Evolutionary conservation across 2,113 vertebrate species (phyloP).

Genomic region (Hirundichthys speculiger): DNA sequence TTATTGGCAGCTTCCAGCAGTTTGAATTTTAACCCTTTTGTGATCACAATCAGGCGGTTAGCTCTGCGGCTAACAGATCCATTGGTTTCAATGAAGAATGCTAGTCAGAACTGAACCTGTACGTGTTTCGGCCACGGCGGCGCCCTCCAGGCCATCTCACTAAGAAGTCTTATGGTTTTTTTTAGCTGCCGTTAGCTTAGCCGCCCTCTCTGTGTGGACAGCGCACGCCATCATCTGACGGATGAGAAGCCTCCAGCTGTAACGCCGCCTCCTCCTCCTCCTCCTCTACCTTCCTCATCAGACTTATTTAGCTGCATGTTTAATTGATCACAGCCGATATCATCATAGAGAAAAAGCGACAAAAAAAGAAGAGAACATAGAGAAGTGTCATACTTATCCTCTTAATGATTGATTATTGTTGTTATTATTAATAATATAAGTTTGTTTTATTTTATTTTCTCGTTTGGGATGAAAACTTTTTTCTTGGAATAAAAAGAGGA

Average conservation of each 20-base stretch:
- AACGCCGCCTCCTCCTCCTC: slow-evolving; percentile 38
- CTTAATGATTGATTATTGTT: slow-evolving; percentile 82
- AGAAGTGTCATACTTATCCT: slow-evolving; percentile 83
- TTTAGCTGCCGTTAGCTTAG: slow-evolving; percentile 21
- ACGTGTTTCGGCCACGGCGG: neutral
- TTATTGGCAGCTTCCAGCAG: slow-evolving; percentile 37
- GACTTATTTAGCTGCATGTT: slow-evolving; percentile 82
- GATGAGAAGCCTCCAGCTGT: slow-evolving; percentile 21
- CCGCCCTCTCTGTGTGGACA: slow-evolving; percentile 8
- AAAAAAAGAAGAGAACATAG: slow-evolving; percentile 70
- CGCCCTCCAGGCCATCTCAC: neutral
- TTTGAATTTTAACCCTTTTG: slow-evolving; percentile 15
- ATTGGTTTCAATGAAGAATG: slow-evolving; percentile 31
- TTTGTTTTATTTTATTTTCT: slow-evolving; percentile 86
- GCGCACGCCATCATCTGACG: slow-evolving; percentile 7
- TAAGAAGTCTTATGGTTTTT: slow-evolving; percentile 31
- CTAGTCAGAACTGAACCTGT: neutral
- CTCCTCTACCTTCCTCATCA: slow-evolving; percentile 65
- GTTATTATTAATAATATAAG: slow-evolving; percentile 82
- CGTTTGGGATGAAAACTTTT: slow-evolving; percentile 81
- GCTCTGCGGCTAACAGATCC: slow-evolving; percentile 30
- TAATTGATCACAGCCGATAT: slow-evolving; percentile 79
- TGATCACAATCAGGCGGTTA: slow-evolving; percentile 16
- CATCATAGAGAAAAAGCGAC: slow-evolving; percentile 73
- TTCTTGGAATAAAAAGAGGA: slow-evolving; percentile 86